These are phyloP conservation scores for Marronus borbonicus DNA, from an alignment of 2,888 invertebrate genomes.

Conservation along the genomic window DNA sequence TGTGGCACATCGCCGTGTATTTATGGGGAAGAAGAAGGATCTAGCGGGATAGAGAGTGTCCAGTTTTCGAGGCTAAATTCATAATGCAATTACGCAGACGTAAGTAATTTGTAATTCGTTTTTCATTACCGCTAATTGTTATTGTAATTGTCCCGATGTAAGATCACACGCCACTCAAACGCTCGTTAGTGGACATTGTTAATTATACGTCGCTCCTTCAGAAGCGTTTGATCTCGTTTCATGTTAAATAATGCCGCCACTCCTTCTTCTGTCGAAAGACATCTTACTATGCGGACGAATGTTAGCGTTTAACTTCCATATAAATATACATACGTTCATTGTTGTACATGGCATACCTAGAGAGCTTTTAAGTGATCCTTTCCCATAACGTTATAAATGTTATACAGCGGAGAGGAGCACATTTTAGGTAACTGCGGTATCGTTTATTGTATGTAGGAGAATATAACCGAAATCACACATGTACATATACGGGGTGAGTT, in stretches of 20 bases:
- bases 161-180: conserved; percentile 66
- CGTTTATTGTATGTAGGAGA: too few relatives aligned
- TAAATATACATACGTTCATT: not conserved
- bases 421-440: too few relatives aligned
- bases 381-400: too few relatives aligned
- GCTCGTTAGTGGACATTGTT: conserved; percentile 67
- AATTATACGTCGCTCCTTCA: conserved; percentile 65
- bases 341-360: not conserved
- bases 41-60: not conserved
- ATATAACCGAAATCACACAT: too few relatives aligned
- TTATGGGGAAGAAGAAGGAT: not conserved
- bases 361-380: too few relatives aligned
- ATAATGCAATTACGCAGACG: conserved; percentile 61
- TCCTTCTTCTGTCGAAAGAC: conserved; percentile 55
- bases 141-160: conserved; percentile 62
- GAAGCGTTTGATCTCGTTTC: conserved; percentile 57
- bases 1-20: not conserved
- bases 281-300: conserved; percentile 50
- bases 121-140: conserved; percentile 67
- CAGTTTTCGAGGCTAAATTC: conserved; percentile 57
- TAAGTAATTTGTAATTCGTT: conserved; percentile 65
- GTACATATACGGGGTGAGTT: too few relatives aligned
- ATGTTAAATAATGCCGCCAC: conserved; percentile 56
- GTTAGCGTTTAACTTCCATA: not conserved
- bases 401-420: too few relatives aligned